Evolutionary conservation across 1,140 invertebrate genomes (phyloP).

Genomic region (Stegodyphus mimosarum): DNA sequence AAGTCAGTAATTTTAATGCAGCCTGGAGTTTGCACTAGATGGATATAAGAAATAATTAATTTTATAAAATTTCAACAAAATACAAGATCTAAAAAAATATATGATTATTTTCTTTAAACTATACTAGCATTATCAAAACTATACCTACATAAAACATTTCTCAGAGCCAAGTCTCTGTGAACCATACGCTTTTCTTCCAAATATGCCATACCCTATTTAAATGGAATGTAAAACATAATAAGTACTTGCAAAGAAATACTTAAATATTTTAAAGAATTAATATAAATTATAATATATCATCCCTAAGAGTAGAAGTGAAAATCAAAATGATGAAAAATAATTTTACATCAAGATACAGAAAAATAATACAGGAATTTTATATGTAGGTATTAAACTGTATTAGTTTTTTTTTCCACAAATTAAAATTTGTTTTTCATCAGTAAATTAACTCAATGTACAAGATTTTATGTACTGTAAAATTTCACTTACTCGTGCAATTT

Average conservation of each 20-base stretch:
- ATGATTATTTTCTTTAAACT: neutral
- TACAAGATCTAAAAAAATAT: neutral
- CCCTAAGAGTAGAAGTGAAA: no score
- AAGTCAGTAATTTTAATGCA: constrained; percentile 99
- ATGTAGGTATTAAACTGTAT: no score
- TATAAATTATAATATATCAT: no score
- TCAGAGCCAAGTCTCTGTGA: constrained; percentile 93
- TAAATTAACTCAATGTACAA: no score
- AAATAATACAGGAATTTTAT: no score
- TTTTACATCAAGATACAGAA: no score
- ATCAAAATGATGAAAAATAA: no score
- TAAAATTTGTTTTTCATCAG: no score
- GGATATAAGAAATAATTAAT: neutral
- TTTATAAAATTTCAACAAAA: neutral
- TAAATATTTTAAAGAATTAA: no score
- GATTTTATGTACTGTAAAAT: no score
- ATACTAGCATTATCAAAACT: neutral
- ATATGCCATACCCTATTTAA: constrained; percentile 88
- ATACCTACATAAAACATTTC: constrained; percentile 82
- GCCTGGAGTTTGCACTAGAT: constrained; percentile 82
- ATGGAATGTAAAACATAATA: neutral
- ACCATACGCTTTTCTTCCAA: constrained; percentile 94
- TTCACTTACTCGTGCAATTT: constrained; percentile 87
- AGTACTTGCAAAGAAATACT: no score
- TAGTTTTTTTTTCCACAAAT: no score